Base-by-base conservation (phyloP, 2,797 vertebrate species). In the Triplophysa bombifrons region DNA sequence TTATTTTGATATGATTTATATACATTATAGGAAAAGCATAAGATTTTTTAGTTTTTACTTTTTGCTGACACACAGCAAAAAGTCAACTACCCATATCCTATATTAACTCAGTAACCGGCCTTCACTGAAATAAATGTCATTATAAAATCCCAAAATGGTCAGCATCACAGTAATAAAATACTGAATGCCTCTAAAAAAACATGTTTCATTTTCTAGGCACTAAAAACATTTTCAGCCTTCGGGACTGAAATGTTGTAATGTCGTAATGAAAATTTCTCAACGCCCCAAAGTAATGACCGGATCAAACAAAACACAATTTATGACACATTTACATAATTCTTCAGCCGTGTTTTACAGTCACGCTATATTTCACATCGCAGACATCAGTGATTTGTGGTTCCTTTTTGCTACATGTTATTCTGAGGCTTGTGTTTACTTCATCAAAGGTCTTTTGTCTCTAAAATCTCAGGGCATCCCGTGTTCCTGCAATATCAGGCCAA, bases 401-500 rank as follows among this genome's bases (percentile, higher is more conserved):
- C 3, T 34, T 64, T 64, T 64, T 50, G 44, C 44, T 10, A 46
- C 53, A 38, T 46, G n/a, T 76, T 41, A 65, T 16, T 58, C 6
- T 16, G 63, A 76, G 11, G 10, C 12, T 30, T 3, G 12, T 76
- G 53, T 56, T 75, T 76, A 56, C 46, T 58, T 67, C 74, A 60
- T 30, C 53, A 58, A 68, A 60, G 27, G 4, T 8, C 27, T 25
- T 77, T 50, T 70, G 65, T 51, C 75, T 70, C 38, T 60, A 44
- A 77, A 61, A 56, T 13, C 53, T 11, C 16, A 10, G 11, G 50
- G 25, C 41, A 48, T 77, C 51, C 16, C 27, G 63, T 56, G 64
- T 56, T 72, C 17, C 19, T 1, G 72, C 55, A 61, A 77, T 77
- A 34, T 68, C 66, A 61, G 30, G 25, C 58, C 56, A 53, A 41